Conservation (phyloP, 2,888 invertebrate genomes). For the Autographa gamma region DNA sequence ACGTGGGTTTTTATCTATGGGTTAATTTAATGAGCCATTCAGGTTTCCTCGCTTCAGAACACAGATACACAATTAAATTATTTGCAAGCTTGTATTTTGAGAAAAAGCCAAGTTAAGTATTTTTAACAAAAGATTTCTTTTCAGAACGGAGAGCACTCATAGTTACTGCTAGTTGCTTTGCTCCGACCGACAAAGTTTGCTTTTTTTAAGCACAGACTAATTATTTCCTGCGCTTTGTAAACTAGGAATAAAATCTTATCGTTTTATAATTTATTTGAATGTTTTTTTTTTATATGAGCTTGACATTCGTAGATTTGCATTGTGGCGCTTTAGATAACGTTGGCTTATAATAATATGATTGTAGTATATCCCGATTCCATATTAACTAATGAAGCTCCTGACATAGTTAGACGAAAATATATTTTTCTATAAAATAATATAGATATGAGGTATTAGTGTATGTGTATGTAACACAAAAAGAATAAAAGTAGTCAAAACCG, state of each 20-base stretch:
- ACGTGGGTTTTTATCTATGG: too few relatives aligned
- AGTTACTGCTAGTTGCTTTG: constrained; percentile 16
- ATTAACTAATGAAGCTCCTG: too few relatives aligned
- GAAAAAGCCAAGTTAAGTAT: constrained; percentile 10
- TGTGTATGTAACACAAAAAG: background rate
- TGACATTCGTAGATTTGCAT: too few relatives aligned
- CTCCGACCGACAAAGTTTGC: constrained; percentile 18
- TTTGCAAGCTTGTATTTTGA: constrained; percentile 7
- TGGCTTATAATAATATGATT: too few relatives aligned
- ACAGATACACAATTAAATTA: background rate
- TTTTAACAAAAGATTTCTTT: constrained; percentile 30
- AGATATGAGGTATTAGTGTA: too few relatives aligned
- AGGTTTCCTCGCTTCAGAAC: background rate
- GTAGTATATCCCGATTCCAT: too few relatives aligned
- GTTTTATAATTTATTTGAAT: background rate
- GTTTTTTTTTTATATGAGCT: too few relatives aligned
- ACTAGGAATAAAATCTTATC: background rate
- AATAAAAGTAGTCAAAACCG: background rate
- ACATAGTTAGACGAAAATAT: too few relatives aligned
- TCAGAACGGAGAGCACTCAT: constrained; percentile 28
- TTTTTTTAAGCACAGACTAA: constrained; percentile 30
- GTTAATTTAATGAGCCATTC: background rate
- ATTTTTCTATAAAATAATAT: too few relatives aligned
- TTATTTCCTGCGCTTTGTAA: constrained; percentile 14
- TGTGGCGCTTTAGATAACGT: too few relatives aligned